A percentile compares a stretch with the other conserved stretches of the same genome.
Conservation (phyloP, 2,888 invertebrate genomes). For the Hypselothyrea guttata region DNA sequence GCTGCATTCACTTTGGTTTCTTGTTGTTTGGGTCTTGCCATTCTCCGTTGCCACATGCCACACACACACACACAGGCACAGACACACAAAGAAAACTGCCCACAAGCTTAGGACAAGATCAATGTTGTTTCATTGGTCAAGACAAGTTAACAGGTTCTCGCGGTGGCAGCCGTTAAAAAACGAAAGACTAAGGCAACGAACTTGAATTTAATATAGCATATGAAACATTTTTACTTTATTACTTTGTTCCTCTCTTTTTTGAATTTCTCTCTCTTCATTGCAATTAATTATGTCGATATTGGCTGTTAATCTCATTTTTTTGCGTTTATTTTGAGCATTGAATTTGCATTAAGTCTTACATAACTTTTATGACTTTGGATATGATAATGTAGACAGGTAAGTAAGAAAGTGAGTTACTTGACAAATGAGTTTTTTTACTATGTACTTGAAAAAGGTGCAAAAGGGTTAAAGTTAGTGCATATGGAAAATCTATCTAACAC, state of each 20-base stretch:
- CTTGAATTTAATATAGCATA: constrained; percentile 48
- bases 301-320: constrained; percentile 22
- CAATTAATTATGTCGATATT: constrained; percentile 44
- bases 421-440: no score
- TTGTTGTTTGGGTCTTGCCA: constrained; percentile 66
- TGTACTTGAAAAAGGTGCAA: no score
- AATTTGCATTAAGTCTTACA: constrained; percentile 49
- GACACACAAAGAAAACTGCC: constrained; percentile 16
- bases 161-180: constrained; percentile 24
- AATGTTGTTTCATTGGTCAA: constrained; percentile 60
- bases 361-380: constrained; percentile 31
- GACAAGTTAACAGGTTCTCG: constrained; percentile 68
- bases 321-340: no score
- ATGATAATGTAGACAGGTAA: no score
- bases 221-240: constrained; percentile 24
- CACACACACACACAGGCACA: constrained; percentile 11
- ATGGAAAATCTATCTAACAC: no score
- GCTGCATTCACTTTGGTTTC: constrained; percentile 71
- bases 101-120: constrained; percentile 71
- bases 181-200: constrained; percentile 68
- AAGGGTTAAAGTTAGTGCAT: no score
- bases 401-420: no score
- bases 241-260: constrained; percentile 8
- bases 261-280: constrained; percentile 39
- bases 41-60: constrained; percentile 61